Conservation (phyloP, 2,113 vertebrate species). For the Anoplopoma fimbria region DNA sequence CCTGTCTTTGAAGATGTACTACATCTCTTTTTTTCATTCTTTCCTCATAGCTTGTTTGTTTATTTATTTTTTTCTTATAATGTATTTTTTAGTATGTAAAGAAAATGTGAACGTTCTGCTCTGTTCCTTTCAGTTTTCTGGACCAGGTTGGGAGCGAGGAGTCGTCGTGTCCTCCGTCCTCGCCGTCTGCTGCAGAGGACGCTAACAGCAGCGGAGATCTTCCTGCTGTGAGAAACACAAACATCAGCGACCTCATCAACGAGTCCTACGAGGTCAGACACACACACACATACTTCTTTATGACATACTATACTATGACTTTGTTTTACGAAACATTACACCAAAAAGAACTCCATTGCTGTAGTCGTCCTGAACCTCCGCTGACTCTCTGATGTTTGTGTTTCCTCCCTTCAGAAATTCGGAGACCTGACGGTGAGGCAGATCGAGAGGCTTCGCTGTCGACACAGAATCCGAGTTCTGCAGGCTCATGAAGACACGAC, state of each 20-base stretch:
- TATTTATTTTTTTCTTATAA: too few species aligned
- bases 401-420: constrained; percentile 86
- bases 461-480: constrained; percentile 92
- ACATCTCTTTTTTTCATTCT: too few species aligned
- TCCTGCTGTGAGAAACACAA: constrained; percentile 74
- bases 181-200: constrained; percentile 79
- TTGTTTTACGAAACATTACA: too few species aligned
- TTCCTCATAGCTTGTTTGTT: too few species aligned
- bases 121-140: constrained; percentile 86
- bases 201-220: constrained; percentile 14
- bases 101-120: neutral
- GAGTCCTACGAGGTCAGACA: constrained; percentile 91
- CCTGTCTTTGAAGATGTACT: too few species aligned
- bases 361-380: neutral
- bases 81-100: neutral
- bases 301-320: too few species aligned
- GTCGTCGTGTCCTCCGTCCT: constrained; percentile 65
- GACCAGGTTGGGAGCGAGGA: constrained; percentile 90
- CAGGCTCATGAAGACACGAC: constrained; percentile 94
- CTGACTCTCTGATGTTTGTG: neutral
- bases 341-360: too few species aligned
- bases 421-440: constrained; percentile 91
- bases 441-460: constrained; percentile 91
- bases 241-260: constrained; percentile 91
- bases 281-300: too few species aligned